phyloP scores from a whole-genome alignment of 2,888 invertebrate species.

The Tipula helvola region DNA sequence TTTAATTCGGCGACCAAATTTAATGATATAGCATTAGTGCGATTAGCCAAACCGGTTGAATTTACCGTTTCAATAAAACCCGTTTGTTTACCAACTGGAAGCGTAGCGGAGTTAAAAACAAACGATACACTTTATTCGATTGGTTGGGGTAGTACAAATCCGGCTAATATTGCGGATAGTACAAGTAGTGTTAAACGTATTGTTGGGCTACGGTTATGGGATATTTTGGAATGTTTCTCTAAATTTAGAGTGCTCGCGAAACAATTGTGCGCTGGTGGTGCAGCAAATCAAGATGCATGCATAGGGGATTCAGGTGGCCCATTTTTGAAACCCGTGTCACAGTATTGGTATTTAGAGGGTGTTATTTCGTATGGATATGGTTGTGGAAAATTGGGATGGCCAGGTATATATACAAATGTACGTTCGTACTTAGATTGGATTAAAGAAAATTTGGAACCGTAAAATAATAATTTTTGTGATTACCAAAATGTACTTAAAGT shows the following conservation, averaged over 20 bases:
- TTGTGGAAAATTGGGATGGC: constrained; percentile 41
- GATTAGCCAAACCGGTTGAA: constrained; percentile 42
- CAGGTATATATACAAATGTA: constrained; percentile 57
- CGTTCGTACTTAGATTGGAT: constrained; percentile 54
- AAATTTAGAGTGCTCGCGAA: constrained; percentile 21
- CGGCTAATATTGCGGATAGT: not conserved
- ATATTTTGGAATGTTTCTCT: constrained; percentile 34
- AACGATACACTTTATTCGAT: constrained; percentile 37
- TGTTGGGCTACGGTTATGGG: constrained; percentile 37
- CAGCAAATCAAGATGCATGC: constrained; percentile 43
- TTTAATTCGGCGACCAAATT: constrained; percentile 32
- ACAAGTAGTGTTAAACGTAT: constrained; percentile 24
- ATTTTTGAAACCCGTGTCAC: constrained; percentile 30
- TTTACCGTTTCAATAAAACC: constrained; percentile 45
- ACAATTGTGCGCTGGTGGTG: constrained; percentile 33
- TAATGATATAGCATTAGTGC: constrained; percentile 59
- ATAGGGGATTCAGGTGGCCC: constrained; percentile 55
- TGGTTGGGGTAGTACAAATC: constrained; percentile 46
- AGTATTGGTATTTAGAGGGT: constrained; percentile 28
- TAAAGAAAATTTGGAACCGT: constrained; percentile 36
- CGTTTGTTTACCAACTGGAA: constrained; percentile 42
- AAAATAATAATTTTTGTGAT: constrained; percentile 14
- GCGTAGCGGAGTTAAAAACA: constrained; percentile 23
- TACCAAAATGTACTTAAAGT: not conserved
- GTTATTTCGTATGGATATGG: constrained; percentile 42